phyloP scores from a whole-genome alignment of 2,113 vertebrate species.

The Corythoichthys haematopterus region DNA sequence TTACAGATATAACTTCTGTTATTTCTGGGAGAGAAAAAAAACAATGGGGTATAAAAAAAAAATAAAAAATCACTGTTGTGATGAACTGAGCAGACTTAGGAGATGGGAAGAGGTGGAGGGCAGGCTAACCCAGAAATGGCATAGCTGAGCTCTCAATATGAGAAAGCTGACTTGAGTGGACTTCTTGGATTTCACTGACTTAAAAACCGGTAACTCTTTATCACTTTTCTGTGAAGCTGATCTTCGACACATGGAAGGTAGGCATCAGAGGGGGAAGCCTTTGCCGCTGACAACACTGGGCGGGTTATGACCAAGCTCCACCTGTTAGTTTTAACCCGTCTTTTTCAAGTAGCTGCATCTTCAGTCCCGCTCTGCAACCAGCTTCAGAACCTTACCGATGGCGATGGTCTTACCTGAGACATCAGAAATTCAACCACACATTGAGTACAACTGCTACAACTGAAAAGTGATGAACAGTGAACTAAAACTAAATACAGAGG shows the following conservation, averaged over 20 bases:
- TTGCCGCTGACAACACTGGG: conserved; percentile 34
- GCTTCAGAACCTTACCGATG: conserved; percentile 98
- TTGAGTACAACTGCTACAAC: not conserved
- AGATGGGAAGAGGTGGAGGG: conserved; percentile 26
- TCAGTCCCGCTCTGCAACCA: conserved; percentile 98
- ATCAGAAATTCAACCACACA: not conserved
- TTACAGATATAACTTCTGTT: conserved; percentile 80
- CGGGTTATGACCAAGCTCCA: conserved; percentile 32
- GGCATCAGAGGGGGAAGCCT: conserved; percentile 70
- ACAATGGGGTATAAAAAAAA: conserved; percentile 69
- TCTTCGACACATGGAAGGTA: conserved; percentile 73
- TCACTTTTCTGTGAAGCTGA: conserved; percentile 63
- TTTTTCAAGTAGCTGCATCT: conserved; percentile 18
- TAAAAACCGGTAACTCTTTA: conserved; percentile 67
- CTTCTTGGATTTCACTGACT: conserved; percentile 69
- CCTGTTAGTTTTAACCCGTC: conserved; percentile 43
- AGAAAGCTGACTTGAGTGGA: conserved; percentile 99
- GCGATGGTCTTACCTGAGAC: conserved; percentile 94
- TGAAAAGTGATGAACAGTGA: too few species aligned
- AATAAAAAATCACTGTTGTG: conserved; percentile 49
- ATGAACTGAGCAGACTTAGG: conserved; percentile 42
- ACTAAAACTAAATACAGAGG: not conserved
- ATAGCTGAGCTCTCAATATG: conserved; percentile 99
- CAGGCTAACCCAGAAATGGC: conserved; percentile 83
- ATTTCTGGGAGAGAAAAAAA: conserved; percentile 65